Evolutionary conservation across 2,797 vertebrate genomes (phyloP).

Genomic region (Catharus ustulatus): DNA sequence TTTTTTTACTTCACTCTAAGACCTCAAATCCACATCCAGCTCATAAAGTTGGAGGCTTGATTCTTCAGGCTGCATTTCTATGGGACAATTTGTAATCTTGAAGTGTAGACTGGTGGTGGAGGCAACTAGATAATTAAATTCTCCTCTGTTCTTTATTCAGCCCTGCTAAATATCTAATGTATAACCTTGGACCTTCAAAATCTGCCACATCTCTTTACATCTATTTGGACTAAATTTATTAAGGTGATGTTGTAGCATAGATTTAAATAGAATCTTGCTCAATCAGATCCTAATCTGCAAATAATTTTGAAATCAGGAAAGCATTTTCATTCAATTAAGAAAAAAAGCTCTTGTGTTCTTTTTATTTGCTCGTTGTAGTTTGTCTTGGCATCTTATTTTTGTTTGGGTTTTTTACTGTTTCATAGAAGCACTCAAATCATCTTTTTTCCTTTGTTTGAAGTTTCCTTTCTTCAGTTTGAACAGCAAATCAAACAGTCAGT

Average conservation of each 20-base stretch:
- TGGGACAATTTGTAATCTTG: neutral
- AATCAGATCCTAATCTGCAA: neutral
- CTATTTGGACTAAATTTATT: neutral
- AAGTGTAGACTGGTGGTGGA: neutral
- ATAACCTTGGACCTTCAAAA: neutral
- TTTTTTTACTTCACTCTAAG: neutral
- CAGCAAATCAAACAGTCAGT: conserved; percentile 27
- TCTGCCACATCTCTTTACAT: neutral
- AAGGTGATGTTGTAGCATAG: neutral
- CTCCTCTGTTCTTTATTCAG: neutral
- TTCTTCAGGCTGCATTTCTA: neutral
- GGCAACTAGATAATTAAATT: neutral
- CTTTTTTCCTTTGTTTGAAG: neutral
- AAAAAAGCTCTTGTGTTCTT: rapidly evolving
- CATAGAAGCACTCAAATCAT: neutral
- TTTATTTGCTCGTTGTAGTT: neutral
- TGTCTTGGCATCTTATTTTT: neutral
- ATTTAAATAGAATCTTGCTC: neutral
- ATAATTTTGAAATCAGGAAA: neutral
- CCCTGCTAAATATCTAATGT: neutral
- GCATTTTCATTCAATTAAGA: neutral
- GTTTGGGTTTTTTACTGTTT: neutral
- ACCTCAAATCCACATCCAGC: neutral
- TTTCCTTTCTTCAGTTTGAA: neutral
- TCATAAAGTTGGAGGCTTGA: neutral